A percentile compares a stretch with the other conserved stretches of the same genome.
phyloP scores from a whole-genome alignment of 1,140 invertebrate species.

The Meloidogyne hapla region DNA sequence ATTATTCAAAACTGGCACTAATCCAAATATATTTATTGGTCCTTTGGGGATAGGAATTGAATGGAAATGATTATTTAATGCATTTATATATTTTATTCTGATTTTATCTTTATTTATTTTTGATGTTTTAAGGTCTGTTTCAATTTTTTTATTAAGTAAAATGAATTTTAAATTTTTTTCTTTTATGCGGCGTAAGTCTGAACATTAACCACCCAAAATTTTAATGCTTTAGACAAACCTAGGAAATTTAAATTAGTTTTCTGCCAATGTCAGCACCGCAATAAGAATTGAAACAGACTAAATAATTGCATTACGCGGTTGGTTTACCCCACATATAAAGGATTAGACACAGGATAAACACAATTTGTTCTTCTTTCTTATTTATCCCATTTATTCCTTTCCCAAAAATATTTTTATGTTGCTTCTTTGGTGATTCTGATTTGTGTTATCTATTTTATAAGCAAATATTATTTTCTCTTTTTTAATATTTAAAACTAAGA shows the following conservation, averaged over 20 bases:
- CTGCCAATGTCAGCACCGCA: not conserved
- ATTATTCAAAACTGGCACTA: not conserved
- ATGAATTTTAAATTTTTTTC: too few species aligned
- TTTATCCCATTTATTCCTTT: not conserved
- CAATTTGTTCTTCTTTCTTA: not conserved
- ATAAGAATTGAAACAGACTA: not conserved
- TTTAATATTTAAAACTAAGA: too few species aligned
- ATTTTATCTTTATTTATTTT: not conserved
- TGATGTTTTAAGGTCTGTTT: not conserved
- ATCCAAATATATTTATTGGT: not conserved
- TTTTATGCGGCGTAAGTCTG: not conserved
- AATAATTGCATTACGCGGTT: not conserved
- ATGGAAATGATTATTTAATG: not conserved
- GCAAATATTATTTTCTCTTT: too few species aligned
- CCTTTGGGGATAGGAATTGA: not conserved
- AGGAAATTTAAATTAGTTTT: not conserved
- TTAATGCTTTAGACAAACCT: too few species aligned
- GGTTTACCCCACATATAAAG: not conserved
- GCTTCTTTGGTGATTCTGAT: not conserved
- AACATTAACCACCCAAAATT: not conserved
- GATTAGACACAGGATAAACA: not conserved
- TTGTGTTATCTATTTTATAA: too few species aligned
- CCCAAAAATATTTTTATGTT: not conserved
- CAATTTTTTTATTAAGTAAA: too few species aligned
- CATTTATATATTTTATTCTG: not conserved